Conservation (phyloP, 2,797 vertebrate species). For the Clarias fuscus region DNA sequence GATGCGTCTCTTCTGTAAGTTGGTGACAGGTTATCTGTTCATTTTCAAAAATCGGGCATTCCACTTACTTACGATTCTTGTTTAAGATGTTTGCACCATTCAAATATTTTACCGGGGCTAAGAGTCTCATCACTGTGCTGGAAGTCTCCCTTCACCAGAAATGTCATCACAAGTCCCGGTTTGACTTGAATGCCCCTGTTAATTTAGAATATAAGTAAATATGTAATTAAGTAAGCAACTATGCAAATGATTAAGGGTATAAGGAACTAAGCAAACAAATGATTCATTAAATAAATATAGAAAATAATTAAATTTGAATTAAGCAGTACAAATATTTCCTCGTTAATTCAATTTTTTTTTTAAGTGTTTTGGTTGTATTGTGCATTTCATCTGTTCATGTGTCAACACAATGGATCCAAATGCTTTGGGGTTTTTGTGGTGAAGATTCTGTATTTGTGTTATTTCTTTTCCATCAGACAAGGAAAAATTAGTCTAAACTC, state of each 20-base stretch:
- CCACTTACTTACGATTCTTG: too few relatives aligned
- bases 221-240: not conserved
- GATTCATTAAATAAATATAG: not conserved
- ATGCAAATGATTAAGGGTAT: not conserved
- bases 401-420: not conserved
- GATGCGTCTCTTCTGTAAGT: too few relatives aligned
- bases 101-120: too few relatives aligned
- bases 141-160: too few relatives aligned
- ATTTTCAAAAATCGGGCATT: too few relatives aligned
- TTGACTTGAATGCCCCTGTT: too few relatives aligned
- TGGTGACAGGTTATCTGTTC: too few relatives aligned
- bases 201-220: too few relatives aligned
- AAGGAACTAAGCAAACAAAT: not conserved
- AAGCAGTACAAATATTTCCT: not conserved
- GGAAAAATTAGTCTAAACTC: not conserved
- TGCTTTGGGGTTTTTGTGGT: not conserved
- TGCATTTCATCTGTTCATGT: not conserved
- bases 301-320: not conserved
- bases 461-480: not conserved
- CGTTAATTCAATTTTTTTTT: not conserved
- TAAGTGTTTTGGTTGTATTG: not conserved
- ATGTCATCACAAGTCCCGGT: too few relatives aligned
- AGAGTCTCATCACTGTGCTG: too few relatives aligned
- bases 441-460: not conserved
- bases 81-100: too few relatives aligned